Conservation (phyloP, 2,797 vertebrate genomes). For the Hoplostethus atlanticus region DNA sequence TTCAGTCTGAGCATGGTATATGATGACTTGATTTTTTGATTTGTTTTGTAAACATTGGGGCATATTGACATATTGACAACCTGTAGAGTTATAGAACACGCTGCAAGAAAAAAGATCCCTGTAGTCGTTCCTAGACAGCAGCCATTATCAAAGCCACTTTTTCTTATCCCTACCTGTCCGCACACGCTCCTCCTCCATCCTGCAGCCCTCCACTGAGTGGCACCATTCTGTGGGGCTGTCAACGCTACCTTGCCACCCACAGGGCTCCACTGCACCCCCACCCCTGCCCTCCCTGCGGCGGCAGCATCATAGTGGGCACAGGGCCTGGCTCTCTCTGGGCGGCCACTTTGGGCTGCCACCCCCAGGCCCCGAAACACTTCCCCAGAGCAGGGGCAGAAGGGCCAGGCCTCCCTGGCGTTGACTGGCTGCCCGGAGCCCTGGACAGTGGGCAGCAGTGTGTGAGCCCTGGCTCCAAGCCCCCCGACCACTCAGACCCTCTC, state of each 20-base stretch:
- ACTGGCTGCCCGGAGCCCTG: slow-evolving; percentile 85
- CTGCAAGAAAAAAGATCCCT: background rate
- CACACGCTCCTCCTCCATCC: slow-evolving; percentile 20
- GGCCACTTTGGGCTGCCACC: slow-evolving; percentile 85
- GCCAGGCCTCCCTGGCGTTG: slow-evolving; percentile 85
- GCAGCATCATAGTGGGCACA: slow-evolving; percentile 70
- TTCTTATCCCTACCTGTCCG: slow-evolving; percentile 13
- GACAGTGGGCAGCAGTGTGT: slow-evolving; percentile 88
- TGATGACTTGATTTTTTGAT: too few relatives aligned
- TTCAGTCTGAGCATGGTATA: too few relatives aligned
- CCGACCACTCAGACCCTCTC: slow-evolving; percentile 87
- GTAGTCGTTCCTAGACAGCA: background rate
- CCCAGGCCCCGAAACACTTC: slow-evolving; percentile 84
- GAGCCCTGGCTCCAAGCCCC: slow-evolving; percentile 85
- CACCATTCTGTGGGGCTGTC: slow-evolving; percentile 73
- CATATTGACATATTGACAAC: background rate
- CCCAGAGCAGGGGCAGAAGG: slow-evolving; percentile 83
- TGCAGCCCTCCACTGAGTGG: slow-evolving; percentile 49
- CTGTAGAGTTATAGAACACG: background rate
- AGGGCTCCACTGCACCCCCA: slow-evolving; percentile 40
- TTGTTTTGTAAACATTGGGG: too few relatives aligned
- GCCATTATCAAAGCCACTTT: slow-evolving; percentile 19
- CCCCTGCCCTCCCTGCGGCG: slow-evolving; percentile 44
- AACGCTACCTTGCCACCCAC: slow-evolving; percentile 77
- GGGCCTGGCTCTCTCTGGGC: slow-evolving; percentile 82